phyloP scores from a whole-genome alignment of 1,140 invertebrate species.

The Leptoteleia sp. region DNA sequence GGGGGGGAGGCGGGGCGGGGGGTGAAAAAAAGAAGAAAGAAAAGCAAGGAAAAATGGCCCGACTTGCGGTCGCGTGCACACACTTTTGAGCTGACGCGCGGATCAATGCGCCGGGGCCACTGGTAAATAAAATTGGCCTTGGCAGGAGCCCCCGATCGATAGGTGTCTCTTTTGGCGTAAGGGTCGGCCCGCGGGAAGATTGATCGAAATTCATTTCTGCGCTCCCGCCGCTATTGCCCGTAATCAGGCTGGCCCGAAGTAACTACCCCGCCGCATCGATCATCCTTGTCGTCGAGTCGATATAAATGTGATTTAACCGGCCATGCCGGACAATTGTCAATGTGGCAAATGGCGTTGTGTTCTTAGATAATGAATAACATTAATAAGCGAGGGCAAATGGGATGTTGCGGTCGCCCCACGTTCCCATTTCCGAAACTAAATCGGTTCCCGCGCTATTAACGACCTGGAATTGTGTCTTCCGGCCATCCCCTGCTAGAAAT shows the following conservation, averaged over 20 bases:
- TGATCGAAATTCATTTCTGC: conserved; percentile 71
- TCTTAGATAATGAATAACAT: conserved; percentile 49
- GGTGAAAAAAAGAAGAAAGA: too few species aligned
- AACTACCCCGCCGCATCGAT: conserved; percentile 74
- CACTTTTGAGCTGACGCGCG: conserved; percentile 2
- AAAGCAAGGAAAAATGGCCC: too few species aligned
- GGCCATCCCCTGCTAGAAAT: too few species aligned
- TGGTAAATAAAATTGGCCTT: conserved; percentile 20
- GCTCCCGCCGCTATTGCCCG: conserved; percentile 61
- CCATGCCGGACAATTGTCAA: conserved; percentile 16
- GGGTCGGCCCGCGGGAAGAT: conserved; percentile 65
- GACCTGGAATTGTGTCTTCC: conserved; percentile 21
- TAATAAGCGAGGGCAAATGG: conserved; percentile 47
- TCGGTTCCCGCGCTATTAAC: conserved; percentile 39
- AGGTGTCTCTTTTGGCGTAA: conserved; percentile 28
- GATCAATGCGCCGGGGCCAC: conserved; percentile 5
- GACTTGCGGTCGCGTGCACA: conserved; percentile 19
- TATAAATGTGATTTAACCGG: conserved; percentile 65
- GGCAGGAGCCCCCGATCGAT: conserved; percentile 16
- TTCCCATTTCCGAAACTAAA: conserved; percentile 49
- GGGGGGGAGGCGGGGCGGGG: too few species aligned
- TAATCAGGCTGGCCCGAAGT: conserved; percentile 65
- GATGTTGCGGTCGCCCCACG: conserved; percentile 14
- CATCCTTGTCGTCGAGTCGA: conserved; percentile 69
- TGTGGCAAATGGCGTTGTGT: conserved; percentile 9